Conservation (phyloP, 2,113 vertebrate species). For the Saccopteryx bilineata region DNA sequence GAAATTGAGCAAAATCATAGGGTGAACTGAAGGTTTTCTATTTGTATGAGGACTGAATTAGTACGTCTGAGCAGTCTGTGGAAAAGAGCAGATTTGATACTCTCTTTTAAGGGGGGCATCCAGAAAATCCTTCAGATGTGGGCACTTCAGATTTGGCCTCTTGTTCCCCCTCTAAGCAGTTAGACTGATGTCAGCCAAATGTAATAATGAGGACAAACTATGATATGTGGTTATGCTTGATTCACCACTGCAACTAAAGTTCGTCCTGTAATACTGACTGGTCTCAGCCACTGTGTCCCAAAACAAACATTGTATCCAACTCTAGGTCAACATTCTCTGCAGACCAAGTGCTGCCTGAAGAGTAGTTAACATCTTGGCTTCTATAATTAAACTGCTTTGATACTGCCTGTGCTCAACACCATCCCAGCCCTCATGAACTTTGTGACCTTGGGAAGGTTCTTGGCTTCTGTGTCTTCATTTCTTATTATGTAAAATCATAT, state of each 20-base stretch:
- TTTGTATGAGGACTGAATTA: slow-evolving; percentile 66
- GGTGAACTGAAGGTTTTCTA: slow-evolving; percentile 10
- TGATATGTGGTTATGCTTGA: neutral
- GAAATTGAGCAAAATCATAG: slow-evolving; percentile 55
- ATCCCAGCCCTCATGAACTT: neutral
- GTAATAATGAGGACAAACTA: neutral
- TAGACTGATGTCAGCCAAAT: neutral
- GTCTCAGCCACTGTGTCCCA: neutral
- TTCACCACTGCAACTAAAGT: neutral
- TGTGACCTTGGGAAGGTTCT: neutral
- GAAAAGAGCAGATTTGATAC: slow-evolving; percentile 38
- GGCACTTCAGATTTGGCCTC: neutral
- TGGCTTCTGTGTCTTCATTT: neutral
- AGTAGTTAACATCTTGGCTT: neutral
- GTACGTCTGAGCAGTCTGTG: slow-evolving; percentile 6
- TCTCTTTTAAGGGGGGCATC: neutral
- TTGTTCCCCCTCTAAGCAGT: neutral
- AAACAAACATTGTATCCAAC: neutral
- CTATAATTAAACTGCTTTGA: neutral
- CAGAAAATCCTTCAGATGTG: slow-evolving; percentile 14
- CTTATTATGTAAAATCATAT: neutral
- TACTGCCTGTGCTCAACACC: neutral
- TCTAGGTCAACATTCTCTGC: neutral
- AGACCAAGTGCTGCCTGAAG: neutral
- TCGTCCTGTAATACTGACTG: neutral